Base-by-base conservation (phyloP, 2,113 vertebrate genomes). In the Glareola pratincola region DNA sequence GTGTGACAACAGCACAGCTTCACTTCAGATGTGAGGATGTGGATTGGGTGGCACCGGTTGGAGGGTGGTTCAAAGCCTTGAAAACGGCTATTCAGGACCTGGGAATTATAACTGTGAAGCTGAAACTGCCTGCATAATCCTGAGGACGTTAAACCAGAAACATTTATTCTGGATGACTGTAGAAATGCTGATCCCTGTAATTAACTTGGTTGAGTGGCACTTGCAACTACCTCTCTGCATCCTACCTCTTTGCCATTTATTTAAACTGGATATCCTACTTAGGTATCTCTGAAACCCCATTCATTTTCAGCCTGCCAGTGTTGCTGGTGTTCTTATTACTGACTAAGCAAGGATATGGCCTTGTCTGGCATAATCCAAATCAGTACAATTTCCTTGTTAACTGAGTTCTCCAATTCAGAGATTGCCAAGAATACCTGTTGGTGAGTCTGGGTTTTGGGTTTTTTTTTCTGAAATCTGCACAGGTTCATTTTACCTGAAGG, bases 371-470 rank as follows among this genome's bases (percentile, higher is more conserved):
- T 73, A 32, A 88, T 69, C 9, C 26, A 53, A 73, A 82, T 87
- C 50, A 14, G 43, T 62, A 37, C 6, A 41, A 32, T 76, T 88
- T 75, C 34, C 37, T 45, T 56, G 6, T 76, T 88, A 90, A 66
- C 21, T 72, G 78, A 47, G 12, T 82, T 85, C 85, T 81, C n/a
- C 41, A 37, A 6, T 41, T 73, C 56, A 68, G 16, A 75, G 13
- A 16, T 54, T 36, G 30, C 34, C 50, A 85, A 36, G 71, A 73
- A 64, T 73, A 63, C 14, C 12, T 79, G 32, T 41, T 71, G 8
- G 20, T 50, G 4, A 10, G 56, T 71, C 21, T n/a, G 6, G n/a
- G n/a, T n/a, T n/a, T n/a, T n/a, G 23, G 0, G 0, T 0, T 8
- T 23, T 48, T 68, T 79, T 47, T 37, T 6, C 39, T 82, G 41